phyloP scores from a whole-genome alignment of 1,140 invertebrate genomes.

The Oncopodura yosiiana region DNA sequence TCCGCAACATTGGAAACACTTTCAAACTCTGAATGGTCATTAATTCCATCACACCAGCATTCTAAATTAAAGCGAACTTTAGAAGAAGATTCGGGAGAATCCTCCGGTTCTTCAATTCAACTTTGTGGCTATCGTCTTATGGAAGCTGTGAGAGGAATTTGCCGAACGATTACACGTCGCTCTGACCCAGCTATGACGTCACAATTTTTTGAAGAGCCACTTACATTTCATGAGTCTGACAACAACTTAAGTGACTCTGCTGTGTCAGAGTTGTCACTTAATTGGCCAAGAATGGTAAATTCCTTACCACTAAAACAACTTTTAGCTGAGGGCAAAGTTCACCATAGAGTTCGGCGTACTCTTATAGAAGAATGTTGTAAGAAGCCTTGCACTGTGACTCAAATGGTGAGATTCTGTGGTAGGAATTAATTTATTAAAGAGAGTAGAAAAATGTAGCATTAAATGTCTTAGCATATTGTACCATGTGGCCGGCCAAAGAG shows the following conservation, averaged over 20 bases:
- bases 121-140: conserved; percentile 16
- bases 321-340: background rate
- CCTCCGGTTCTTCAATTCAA: background rate
- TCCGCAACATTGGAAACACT: too few species aligned
- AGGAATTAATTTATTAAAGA: too few species aligned
- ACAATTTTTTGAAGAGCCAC: background rate
- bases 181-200: conserved; percentile 4
- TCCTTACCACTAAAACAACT: background rate
- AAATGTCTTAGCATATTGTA: too few species aligned
- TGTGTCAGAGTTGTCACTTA: too few species aligned
- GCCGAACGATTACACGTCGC: background rate
- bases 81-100: too few species aligned
- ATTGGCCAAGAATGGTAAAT: background rate
- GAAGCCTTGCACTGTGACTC: conserved; percentile 2
- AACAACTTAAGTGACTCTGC: background rate
- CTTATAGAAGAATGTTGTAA: conserved; percentile 15
- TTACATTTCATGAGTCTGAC: background rate
- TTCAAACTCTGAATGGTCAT: too few species aligned
- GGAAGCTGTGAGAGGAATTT: conserved; percentile 4
- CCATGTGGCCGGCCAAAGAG: too few species aligned
- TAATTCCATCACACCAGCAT: too few species aligned
- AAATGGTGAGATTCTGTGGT: conserved; percentile 13
- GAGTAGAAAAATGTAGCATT: too few species aligned
- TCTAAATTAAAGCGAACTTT: too few species aligned
- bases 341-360: conserved; percentile 9